A percentile compares a stretch with the other conserved stretches of the same genome.
Conservation (phyloP, 2,797 vertebrate genomes). For the Characodon lateralis region DNA sequence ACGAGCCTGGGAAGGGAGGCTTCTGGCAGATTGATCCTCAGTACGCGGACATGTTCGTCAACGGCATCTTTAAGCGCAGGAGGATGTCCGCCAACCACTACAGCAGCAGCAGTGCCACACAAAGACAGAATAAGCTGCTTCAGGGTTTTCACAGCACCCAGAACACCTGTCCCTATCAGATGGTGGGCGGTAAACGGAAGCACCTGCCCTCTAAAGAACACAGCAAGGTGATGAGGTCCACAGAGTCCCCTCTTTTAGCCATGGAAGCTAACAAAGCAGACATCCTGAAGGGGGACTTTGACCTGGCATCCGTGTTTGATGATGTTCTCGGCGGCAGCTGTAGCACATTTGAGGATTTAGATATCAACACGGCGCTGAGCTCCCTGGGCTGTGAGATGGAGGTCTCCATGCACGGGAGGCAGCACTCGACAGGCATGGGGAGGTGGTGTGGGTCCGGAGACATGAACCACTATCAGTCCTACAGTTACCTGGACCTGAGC, state of each 20-base stretch:
- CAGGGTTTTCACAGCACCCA: constrained; percentile 64
- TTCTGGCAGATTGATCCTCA: constrained; percentile 89
- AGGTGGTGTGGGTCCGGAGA: constrained; percentile 77
- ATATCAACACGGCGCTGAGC: constrained; percentile 86
- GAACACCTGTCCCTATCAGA: constrained; percentile 70
- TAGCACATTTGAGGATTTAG: constrained; percentile 87
- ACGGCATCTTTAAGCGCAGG: constrained; percentile 86
- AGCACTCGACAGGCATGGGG: constrained; percentile 60
- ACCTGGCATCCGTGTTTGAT: constrained; percentile 84
- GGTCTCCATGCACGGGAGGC: constrained; percentile 74
- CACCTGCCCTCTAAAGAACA: constrained; percentile 65
- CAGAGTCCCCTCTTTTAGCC: constrained; percentile 79
- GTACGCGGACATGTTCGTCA: constrained; percentile 88
- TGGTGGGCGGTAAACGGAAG: constrained; percentile 67
- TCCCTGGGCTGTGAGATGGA: constrained; percentile 85
- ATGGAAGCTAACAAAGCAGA: constrained; percentile 77
- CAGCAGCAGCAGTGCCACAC: constrained; percentile 35
- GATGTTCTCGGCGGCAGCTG: constrained; percentile 82
- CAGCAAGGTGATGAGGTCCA: constrained; percentile 62
- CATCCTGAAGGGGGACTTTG: constrained; percentile 82
- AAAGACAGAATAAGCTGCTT: constrained; percentile 75
- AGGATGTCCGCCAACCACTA: constrained; percentile 84
- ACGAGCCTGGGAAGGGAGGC: constrained; percentile 87
- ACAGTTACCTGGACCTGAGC: constrained; percentile 73
- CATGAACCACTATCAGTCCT: constrained; percentile 70